Base-by-base conservation (phyloP, 2,113 vertebrate genomes). In the Barnardius zonarius region DNA sequence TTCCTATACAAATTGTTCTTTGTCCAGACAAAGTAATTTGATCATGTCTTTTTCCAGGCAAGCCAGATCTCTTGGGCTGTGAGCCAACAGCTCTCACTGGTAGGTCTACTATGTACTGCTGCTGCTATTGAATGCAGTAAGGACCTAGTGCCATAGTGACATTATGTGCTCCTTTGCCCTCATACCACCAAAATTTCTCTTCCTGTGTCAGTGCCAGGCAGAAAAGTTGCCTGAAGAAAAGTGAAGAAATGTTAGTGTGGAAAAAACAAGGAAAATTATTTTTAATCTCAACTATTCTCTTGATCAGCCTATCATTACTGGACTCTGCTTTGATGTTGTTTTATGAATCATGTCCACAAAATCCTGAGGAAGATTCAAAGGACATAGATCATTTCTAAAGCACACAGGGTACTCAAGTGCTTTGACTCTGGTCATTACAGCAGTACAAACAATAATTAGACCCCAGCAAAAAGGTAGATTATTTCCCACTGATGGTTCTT, bases 401-500 rank as follows among this genome's bases (percentile, higher is more conserved):
- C 43, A 79, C 25, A 33, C 35, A 78, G 52, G 39, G 33, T 27
- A 25, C 27, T 82, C 39, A 35, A 54, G 27, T 76, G 54, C 52
- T 94, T 92, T 95, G 33, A 64, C 78, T 87, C 51, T 73, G 39
- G 27, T 76, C 23, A 35, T 51, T 89, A 35, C 41, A 70, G 37
- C 62, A 72, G 19, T 78, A 25, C 11, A 93, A 92, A 92, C 30
- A 88, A 63, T 70, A 86, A 94, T 92, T 78, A 95, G 39, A 67
- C 31, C 17, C 18, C 68, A 75, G 74, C 28, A 80, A 89, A 90
- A 77, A 83, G 17, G 17, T 22, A 64, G 33, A 9, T 66, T 89
- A 52, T 70, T 90, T 94, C 48, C 54, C 61, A 48, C 44, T 73
- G 13, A 37, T 61, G 22, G 4, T 69, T 83, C 57, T 41, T 86